Percentiles rank a stretch among this genome's conserved stretches.
phyloP scores from a whole-genome alignment of 1,140 invertebrate genomes.

The Drosophila jambulina region DNA sequence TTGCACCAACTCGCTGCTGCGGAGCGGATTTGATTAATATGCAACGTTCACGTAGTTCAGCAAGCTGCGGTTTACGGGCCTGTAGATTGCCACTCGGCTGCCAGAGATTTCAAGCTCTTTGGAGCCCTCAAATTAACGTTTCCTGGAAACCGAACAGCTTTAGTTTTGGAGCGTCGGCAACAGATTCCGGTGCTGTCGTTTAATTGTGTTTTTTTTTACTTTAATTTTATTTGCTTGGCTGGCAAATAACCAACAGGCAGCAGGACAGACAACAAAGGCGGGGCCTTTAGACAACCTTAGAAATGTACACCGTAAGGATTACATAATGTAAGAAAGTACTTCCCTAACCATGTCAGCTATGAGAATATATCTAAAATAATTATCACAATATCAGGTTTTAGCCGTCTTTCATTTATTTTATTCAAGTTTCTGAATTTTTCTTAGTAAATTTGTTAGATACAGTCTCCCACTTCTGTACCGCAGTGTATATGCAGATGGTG shows the following conservation, averaged over 20 bases:
- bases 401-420: neutral
- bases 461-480: neutral
- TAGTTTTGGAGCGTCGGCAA: neutral
- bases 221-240: constrained; percentile 28
- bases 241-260: constrained; percentile 4
- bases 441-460: neutral
- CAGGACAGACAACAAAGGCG: neutral
- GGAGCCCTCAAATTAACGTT: constrained; percentile 6
- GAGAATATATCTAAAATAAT: neutral
- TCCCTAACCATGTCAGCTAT: neutral
- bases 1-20: constrained; percentile 56
- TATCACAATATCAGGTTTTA: neutral
- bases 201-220: constrained; percentile 1
- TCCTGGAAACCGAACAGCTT: neutral
- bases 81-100: constrained; percentile 1
- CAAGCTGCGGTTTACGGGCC: constrained; percentile 20
- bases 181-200: neutral
- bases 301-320: neutral
- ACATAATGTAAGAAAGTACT: neutral
- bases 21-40: constrained; percentile 48
- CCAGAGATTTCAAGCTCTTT: constrained; percentile 18
- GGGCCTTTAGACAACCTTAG: neutral
- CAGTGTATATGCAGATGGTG: constrained; percentile 32
- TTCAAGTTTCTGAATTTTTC: neutral
- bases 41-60: constrained; percentile 44